Base-by-base conservation (phyloP, 2,797 vertebrate genomes). In the Myotis vivesi region DNA sequence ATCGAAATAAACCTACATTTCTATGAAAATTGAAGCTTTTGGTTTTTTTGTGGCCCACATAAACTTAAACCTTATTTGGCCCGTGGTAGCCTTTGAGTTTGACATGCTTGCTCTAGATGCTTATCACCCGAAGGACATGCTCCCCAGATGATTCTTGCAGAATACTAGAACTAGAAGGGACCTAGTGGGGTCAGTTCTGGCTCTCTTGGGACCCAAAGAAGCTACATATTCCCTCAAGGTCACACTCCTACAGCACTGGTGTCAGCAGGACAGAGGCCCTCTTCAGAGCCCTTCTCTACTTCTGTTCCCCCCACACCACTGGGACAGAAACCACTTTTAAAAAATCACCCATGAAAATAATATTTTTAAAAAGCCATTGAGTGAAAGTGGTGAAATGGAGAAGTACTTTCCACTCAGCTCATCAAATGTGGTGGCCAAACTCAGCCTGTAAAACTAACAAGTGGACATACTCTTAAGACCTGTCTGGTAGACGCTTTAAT, bases 361-460 rank as follows among this genome's bases (percentile, higher is more conserved):
- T 16, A 44, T 30, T 66, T 55, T 79, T 38, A 28, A 59, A 91
- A 87, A 77, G 36, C 44, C 33, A 59, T 0, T 41, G 44, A 69
- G 22, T 62, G 36, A 87, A 69, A 13, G 10, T 64, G 15, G 20
- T 83, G 66, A 72, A 80, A 55, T 76, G 44, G 25, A 82, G 33
- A 95, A 95, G 57, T 57, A 62, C 22, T 94, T 90, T 71, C 33
- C 59, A 83, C n/a, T 68, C 30, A 19, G 28, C 46, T n/a, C 22
- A 0, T 46, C 53, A 80, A n/a, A 66, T 6, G 7, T 30, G 41
- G 59, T 1, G 49, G 91, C 41, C 92, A 81, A 94, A 96, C 79
- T 71, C 59, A 86, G 79, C 44, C 81, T 30, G 5, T 7, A 11
- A 66, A 75, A 55, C 73, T 75, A 87, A 66, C 3, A 8, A 3